Evolutionary conservation across 2,888 invertebrate species (phyloP).

Genomic region (Atrina japonica): DNA sequence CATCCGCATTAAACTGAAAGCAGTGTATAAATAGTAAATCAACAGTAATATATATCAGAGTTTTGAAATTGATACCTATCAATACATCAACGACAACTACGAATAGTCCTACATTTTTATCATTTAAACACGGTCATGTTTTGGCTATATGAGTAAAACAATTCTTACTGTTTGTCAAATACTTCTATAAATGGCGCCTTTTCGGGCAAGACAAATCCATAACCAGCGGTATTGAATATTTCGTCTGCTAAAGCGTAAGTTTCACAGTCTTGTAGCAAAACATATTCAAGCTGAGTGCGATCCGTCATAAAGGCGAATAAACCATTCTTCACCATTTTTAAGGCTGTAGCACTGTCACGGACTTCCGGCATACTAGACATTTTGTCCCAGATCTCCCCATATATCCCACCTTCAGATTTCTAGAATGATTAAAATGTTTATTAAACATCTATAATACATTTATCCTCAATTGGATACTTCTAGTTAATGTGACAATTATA

Average conservation of each 20-base stretch:
- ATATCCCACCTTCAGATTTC: slow-evolving; percentile 51
- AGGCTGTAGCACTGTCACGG: slow-evolving; percentile 47
- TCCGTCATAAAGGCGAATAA: slow-evolving; percentile 58
- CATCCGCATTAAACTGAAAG: slow-evolving; percentile 60
- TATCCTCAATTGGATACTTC: too few species aligned
- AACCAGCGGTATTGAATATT: slow-evolving; percentile 53
- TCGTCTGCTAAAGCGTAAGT: slow-evolving; percentile 49
- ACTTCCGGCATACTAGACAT: slow-evolving; percentile 47
- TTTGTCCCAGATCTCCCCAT: slow-evolving; percentile 47
- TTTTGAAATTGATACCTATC: too few species aligned
- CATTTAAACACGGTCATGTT: too few species aligned
- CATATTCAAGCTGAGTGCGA: slow-evolving; percentile 51
- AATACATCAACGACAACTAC: too few species aligned
- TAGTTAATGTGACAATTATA: too few species aligned
- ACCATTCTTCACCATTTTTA: slow-evolving; percentile 22
- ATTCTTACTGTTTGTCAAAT: slow-evolving; percentile 42
- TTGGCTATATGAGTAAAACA: too few species aligned
- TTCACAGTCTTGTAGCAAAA: slow-evolving; percentile 47
- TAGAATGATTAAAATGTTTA: slow-evolving; percentile 21
- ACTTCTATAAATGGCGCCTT: slow-evolving; percentile 48
- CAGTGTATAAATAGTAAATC: not conserved
- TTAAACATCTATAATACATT: too few species aligned
- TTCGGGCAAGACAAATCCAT: slow-evolving; percentile 54
- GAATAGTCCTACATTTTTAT: too few species aligned
- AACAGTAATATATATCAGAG: too few species aligned